phyloP scores from a whole-genome alignment of 2,797 vertebrate species.

The Cetoscarus ocellatus region DNA sequence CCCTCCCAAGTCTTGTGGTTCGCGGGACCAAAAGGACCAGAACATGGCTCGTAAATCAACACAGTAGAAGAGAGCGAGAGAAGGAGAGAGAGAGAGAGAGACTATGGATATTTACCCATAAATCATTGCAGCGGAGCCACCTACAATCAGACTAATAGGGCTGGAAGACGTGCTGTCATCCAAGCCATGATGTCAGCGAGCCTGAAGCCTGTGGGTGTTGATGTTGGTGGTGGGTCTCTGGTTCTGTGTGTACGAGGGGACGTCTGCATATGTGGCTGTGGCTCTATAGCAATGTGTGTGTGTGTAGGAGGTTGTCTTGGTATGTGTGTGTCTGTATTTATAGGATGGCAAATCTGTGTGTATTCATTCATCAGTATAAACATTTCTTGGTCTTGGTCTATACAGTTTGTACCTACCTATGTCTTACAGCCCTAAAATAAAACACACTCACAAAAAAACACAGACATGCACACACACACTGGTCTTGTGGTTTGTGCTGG shows the following conservation, averaged over 20 bases:
- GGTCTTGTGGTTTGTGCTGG: conserved; percentile 74
- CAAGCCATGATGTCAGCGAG: conserved; percentile 84
- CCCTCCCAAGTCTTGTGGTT: conserved; percentile 78
- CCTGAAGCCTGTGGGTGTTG: conserved; percentile 72
- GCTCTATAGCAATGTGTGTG: conserved; percentile 37
- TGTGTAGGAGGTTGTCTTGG: conserved; percentile 48
- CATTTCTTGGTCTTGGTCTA: conserved; percentile 54
- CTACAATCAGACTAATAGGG: conserved; percentile 86
- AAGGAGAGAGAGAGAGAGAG: conserved; percentile 62
- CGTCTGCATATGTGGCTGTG: conserved; percentile 53
- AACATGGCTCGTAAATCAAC: conserved; percentile 78
- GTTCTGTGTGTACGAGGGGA: conserved; percentile 42
- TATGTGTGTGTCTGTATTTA: conserved; percentile 66
- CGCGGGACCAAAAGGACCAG: conserved; percentile 72
- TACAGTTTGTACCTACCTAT: conserved; percentile 4
- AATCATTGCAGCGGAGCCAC: conserved; percentile 85
- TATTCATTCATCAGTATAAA: conserved; percentile 51
- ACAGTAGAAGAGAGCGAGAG: conserved; percentile 59
- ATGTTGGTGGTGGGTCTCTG: conserved; percentile 76
- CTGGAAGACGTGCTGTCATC: conserved; percentile 89
- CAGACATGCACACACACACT: conserved; percentile 28
- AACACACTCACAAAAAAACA: conserved; percentile 11
- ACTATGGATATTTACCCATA: conserved; percentile 86
- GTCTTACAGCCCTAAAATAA: conserved; percentile 27
- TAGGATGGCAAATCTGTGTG: conserved; percentile 43